Evolutionary conservation across 1,140 invertebrate genomes (phyloP).

Genomic region (Leptopilina clavipes): DNA sequence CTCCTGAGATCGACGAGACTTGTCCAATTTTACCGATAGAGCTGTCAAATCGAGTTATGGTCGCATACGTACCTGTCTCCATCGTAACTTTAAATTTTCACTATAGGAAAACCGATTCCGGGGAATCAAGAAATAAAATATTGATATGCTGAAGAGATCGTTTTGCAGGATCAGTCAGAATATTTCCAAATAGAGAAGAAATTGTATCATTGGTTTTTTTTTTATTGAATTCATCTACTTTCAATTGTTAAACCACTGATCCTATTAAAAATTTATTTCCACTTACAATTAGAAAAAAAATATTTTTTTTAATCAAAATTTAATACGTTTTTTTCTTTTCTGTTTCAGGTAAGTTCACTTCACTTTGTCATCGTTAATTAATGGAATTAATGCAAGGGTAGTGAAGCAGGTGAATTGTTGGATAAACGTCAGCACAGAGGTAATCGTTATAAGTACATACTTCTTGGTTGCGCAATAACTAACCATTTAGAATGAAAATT

Average conservation of each 20-base stretch:
- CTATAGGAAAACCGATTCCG: constrained; percentile 6
- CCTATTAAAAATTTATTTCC: too few species aligned
- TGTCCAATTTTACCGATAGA: constrained; percentile 28
- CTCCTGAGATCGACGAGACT: constrained; percentile 24
- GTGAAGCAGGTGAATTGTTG: too few species aligned
- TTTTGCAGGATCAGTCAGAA: constrained; percentile 33
- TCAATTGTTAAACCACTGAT: too few species aligned
- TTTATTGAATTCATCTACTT: neutral
- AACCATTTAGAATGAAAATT: neutral
- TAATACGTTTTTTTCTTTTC: constrained; percentile 36
- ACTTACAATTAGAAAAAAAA: too few species aligned
- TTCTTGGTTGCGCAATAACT: neutral
- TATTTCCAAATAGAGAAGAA: constrained; percentile 25
- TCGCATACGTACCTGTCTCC: constrained; percentile 22
- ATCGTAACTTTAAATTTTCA: constrained; percentile 31
- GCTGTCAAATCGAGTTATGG: constrained; percentile 9
- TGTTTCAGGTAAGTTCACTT: constrained; percentile 50
- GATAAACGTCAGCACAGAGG: neutral
- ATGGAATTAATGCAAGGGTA: neutral
- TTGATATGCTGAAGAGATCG: constrained; percentile 43
- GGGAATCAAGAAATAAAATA: constrained; percentile 22
- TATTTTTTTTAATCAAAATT: too few species aligned
- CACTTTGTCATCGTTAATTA: too few species aligned
- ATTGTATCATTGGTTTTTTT: neutral
- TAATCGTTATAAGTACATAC: neutral